Evolutionary conservation across 2,888 invertebrate species (phyloP).

Genomic region (Sabellastarte sp.): DNA sequence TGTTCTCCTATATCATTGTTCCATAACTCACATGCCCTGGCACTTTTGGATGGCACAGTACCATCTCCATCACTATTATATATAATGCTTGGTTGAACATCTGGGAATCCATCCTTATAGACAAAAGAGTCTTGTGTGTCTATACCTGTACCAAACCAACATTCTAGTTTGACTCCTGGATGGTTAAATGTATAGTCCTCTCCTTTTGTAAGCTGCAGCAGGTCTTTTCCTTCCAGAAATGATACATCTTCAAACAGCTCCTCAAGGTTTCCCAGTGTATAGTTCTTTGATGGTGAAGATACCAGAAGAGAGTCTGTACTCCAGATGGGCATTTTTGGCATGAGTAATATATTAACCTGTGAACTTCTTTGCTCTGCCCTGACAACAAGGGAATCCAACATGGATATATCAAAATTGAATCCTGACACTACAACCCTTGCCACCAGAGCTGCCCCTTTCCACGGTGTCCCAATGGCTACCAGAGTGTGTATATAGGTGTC

Average conservation of each 20-base stretch:
- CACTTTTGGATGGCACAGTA: not conserved
- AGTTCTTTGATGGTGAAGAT: constrained; percentile 10
- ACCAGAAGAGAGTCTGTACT: not conserved
- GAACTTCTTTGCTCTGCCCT: constrained; percentile 11
- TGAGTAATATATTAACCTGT: constrained; percentile 4
- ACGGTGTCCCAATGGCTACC: constrained; percentile 10
- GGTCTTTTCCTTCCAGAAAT: constrained; percentile 8
- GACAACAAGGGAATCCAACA: constrained; percentile 10
- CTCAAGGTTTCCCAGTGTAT: constrained; percentile 8
- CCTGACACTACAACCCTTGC: constrained; percentile 9
- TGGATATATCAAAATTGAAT: constrained; percentile 1
- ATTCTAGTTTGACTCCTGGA: constrained; percentile 13
- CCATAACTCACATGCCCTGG: too few relatives aligned
- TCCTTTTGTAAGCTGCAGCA: not conserved
- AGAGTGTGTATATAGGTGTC: constrained; percentile 61
- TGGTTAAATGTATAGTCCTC: constrained; percentile 2
- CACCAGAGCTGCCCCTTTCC: constrained; percentile 11
- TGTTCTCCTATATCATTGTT: too few relatives aligned
- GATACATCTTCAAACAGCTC: constrained; percentile 12
- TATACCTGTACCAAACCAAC: constrained; percentile 1
- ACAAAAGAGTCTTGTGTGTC: not conserved
- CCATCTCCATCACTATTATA: too few relatives aligned
- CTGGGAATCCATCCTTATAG: constrained; percentile 1
- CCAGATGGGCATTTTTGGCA: constrained; percentile 7
- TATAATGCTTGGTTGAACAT: constrained; percentile 2